Evolutionary conservation across 2,113 vertebrate species (phyloP).

Genomic region (Lepisosteus oculatus): DNA sequence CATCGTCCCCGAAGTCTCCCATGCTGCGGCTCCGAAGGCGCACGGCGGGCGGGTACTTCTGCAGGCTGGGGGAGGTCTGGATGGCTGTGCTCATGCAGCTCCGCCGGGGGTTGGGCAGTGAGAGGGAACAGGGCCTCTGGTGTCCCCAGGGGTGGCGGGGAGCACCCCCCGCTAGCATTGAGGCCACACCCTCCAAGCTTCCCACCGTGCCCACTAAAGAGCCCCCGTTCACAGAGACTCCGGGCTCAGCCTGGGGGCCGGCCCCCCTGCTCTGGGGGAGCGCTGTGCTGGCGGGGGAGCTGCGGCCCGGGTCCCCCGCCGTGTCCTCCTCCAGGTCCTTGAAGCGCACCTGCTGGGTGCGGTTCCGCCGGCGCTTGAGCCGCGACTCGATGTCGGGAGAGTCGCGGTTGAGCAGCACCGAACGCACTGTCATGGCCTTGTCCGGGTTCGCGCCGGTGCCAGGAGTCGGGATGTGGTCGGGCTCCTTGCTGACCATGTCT

Average conservation of each 20-base stretch:
- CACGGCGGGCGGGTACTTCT: slow-evolving; percentile 55
- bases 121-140: slow-evolving; percentile 63
- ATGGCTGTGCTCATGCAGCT: slow-evolving; percentile 74
- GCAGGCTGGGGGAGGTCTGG: slow-evolving; percentile 78
- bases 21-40: slow-evolving; percentile 60
- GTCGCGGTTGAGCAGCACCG: slow-evolving; percentile 76
- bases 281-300: slow-evolving; percentile 43
- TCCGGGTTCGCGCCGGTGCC: slow-evolving; percentile 62
- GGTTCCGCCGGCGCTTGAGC: slow-evolving; percentile 69
- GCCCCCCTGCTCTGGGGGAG: slow-evolving; percentile 40
- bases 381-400: slow-evolving; percentile 72
- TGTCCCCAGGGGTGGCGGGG: slow-evolving; percentile 68
- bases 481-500: slow-evolving; percentile 76
- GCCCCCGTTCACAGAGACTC: slow-evolving; percentile 26
- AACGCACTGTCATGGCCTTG: slow-evolving; percentile 74
- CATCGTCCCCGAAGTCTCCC: slow-evolving; percentile 50
- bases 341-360: slow-evolving; percentile 80
- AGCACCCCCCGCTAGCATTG: slow-evolving; percentile 61
- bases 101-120: slow-evolving; percentile 67
- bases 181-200: slow-evolving; percentile 59
- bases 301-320: not conserved
- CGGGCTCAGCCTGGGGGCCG: slow-evolving; percentile 46
- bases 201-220: slow-evolving; percentile 66
- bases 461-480: slow-evolving; percentile 57
- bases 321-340: slow-evolving; percentile 72